phyloP scores from a whole-genome alignment of 2,888 invertebrate species.

The Drosophila pseudotalamancana region DNA sequence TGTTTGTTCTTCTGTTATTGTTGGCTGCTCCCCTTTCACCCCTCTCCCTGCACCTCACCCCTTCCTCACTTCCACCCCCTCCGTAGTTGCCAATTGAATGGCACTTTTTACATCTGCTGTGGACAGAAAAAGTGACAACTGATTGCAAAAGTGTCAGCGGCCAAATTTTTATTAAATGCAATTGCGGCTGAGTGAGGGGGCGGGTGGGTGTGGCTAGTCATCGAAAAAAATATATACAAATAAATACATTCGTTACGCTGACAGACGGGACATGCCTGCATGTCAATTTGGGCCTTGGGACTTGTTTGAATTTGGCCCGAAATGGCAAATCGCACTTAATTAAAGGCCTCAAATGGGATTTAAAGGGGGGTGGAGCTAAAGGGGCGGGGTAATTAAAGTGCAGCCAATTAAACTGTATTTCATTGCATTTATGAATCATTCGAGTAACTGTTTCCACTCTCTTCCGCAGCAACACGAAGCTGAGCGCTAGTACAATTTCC shows the following conservation, averaged over 20 bases:
- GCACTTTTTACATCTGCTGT: conserved; percentile 48
- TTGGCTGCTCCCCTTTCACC: conserved; percentile 5
- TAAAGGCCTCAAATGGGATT: conserved; percentile 32
- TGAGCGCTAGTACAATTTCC: conserved; percentile 90
- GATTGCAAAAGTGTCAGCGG: conserved; percentile 71
- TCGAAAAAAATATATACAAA: neutral
- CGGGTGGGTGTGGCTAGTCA: conserved; percentile 4
- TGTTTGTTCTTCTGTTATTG: conserved; percentile 11
- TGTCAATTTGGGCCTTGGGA: conserved; percentile 56
- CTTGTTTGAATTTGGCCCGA: conserved; percentile 55
- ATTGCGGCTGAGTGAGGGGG: conserved; percentile 40
- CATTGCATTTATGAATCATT: conserved; percentile 21
- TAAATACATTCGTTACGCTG: conserved; percentile 10
- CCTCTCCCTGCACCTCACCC: neutral
- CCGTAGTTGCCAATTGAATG: conserved; percentile 26
- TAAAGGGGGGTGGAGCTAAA: neutral
- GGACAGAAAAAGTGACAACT: conserved; percentile 70
- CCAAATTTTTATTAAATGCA: conserved; percentile 69
- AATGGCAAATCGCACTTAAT: conserved; percentile 67
- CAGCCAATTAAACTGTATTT: conserved; percentile 20
- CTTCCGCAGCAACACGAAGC: conserved; percentile 87
- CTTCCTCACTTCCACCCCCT: neutral
- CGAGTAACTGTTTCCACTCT: neutral
- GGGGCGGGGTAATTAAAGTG: neutral
- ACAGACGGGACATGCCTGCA: neutral